Conservation (phyloP, 2,888 invertebrate genomes). For the Eupithecia pulchellata region DNA sequence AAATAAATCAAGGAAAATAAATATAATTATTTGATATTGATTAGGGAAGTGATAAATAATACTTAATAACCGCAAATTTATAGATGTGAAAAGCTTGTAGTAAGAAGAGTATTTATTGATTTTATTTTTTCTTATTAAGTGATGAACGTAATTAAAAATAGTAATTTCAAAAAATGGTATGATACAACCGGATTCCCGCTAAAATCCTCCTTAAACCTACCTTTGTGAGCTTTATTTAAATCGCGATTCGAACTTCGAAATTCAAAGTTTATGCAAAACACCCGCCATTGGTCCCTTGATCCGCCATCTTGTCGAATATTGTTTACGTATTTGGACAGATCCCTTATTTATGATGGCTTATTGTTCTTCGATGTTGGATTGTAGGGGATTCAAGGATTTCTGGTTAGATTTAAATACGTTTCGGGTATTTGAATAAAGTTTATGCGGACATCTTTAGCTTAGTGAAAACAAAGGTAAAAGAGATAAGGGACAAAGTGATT, state of each 20-base stretch:
- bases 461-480: neutral
- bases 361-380: constrained; percentile 57
- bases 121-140: too few species aligned
- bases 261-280: constrained; percentile 59
- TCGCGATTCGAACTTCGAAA: constrained; percentile 31
- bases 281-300: constrained; percentile 58
- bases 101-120: too few species aligned
- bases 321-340: constrained; percentile 79
- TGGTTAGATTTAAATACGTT: constrained; percentile 29
- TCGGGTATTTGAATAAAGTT: constrained; percentile 17
- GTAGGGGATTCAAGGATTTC: constrained; percentile 48
- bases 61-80: too few species aligned
- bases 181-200: neutral
- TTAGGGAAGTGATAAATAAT: too few species aligned
- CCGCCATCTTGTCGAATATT: constrained; percentile 75
- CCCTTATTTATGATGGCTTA: constrained; percentile 81
- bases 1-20: too few species aligned
- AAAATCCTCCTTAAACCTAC: neutral
- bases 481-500: neutral
- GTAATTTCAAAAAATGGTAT: too few species aligned
- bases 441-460: neutral
- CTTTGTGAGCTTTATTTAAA: constrained; percentile 9
- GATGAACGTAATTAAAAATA: too few species aligned
- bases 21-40: too few species aligned
- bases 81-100: too few species aligned